Base-by-base conservation (phyloP, 2,113 vertebrate species). In the Actenoides lindsayi region DNA sequence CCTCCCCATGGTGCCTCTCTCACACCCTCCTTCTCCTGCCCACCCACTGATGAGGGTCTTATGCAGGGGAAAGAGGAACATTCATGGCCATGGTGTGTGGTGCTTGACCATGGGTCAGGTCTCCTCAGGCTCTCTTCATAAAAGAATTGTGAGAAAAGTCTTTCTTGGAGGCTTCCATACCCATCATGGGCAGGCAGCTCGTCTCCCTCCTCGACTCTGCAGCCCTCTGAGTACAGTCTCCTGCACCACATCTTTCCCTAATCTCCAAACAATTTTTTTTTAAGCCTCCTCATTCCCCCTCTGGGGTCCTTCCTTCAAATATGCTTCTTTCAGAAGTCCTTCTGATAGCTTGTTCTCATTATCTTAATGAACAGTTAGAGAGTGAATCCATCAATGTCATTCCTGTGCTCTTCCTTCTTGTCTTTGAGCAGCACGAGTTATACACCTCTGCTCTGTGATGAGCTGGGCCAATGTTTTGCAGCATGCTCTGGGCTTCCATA, bases 161-260 rank as follows among this genome's bases (percentile, higher is more conserved):
- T 48, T 44, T 11, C n/a, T 31, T 2, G 2, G 56, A 90, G 6
- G 10, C n/a, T 64, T 82, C 35, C 16, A 3, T 54, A 24, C 50
- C 9, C 27, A 2, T 3, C 33, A 6, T 7, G 1, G 46, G 30
- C 1, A 1, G 20, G 50, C 0, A 0, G 41, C 25, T 64, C 2
- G 0, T 48, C 28, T 89, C n/a, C 53, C 13, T n/a, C 6, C n/a
- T 33, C 24, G 24, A 12, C 24, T 48, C 62, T 24, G 46, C 3
- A 5, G 37, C 16, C 30, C 46, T 35, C 65, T 54, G 39, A 92
- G 57, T n/a, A 9, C 15, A 0, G 4, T 83, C 48, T 87, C 42
- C 48, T 75, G 48, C 0, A 0, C 30, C 5, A 2, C n/a, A 19
- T 91, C 56, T 87, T 70, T 30, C 23, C 35, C 11, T 76, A 64